These are phyloP conservation scores for Enteromius trimaculatus DNA, from an alignment of 2,797 vertebrate genomes.

Conservation along the genomic window DNA sequence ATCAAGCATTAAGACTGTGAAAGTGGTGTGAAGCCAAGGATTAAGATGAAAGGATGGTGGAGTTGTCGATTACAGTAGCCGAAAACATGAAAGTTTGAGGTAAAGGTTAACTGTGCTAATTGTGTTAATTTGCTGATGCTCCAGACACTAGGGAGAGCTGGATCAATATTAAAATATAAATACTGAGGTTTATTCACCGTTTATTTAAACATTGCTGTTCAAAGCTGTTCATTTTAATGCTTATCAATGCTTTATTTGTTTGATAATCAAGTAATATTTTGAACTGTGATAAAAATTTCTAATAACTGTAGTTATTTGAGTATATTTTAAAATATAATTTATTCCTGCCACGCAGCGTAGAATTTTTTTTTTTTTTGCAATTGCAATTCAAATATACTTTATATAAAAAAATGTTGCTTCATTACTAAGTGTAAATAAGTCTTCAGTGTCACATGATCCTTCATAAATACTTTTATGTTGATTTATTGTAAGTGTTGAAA, in stretches of 20 bases:
- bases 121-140: background rate
- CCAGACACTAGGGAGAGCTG: background rate
- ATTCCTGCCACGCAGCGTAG: background rate
- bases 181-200: background rate
- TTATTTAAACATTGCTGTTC: background rate
- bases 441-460: background rate
- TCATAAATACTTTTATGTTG: background rate
- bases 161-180: background rate
- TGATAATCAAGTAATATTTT: background rate
- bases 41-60: background rate
- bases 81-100: background rate
- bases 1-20: slow-evolving; percentile 62
- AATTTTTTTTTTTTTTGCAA: no score
- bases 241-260: background rate
- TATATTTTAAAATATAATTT: background rate
- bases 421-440: background rate
- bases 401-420: no score
- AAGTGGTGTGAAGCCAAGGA: slow-evolving; percentile 28
- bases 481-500: background rate
- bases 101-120: slow-evolving; percentile 10
- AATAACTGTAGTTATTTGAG: background rate
- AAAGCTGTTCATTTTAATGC: background rate
- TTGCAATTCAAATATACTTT: no score
- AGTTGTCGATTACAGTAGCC: slow-evolving; percentile 1
- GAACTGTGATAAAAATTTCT: background rate